Conservation (phyloP, 2,113 vertebrate species). For the Falcunculus frontatus region DNA sequence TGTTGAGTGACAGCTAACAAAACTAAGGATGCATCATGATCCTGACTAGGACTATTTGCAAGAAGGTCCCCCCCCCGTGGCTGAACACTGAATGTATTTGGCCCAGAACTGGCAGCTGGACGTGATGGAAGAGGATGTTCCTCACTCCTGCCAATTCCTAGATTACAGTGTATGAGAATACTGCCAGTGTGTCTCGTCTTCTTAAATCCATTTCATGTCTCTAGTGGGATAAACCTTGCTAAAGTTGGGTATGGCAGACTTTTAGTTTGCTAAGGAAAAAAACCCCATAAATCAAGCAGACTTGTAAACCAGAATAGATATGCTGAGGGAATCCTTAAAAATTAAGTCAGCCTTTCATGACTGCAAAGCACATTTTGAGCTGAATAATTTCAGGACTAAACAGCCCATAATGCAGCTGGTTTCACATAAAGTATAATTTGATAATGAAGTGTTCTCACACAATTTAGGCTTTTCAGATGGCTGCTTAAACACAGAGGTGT, state of each 20-base stretch:
- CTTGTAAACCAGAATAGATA: background rate
- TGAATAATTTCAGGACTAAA: conserved; percentile 23
- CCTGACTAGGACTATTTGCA: background rate
- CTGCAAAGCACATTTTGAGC: conserved; percentile 6
- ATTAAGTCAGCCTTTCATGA: background rate
- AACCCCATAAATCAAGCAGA: background rate
- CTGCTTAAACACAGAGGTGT: conserved; percentile 14
- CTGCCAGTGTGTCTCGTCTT: background rate
- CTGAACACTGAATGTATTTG: background rate
- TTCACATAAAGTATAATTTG: conserved; percentile 37
- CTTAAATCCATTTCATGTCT: background rate
- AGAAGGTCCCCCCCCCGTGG: background rate
- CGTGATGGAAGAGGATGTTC: background rate
- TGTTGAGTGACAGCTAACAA: background rate
- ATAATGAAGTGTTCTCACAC: conserved; percentile 18
- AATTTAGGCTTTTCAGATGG: conserved; percentile 15
- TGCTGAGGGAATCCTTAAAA: background rate
- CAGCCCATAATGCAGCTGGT: background rate
- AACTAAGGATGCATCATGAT: background rate
- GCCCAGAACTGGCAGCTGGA: background rate
- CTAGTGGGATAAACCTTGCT: background rate
- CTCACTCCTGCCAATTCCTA: background rate
- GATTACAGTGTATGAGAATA: background rate
- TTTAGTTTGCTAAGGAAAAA: background rate
- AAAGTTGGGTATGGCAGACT: background rate